Evolutionary conservation across 2,888 invertebrate species (phyloP).

Genomic region (Rotaria socialis): DNA sequence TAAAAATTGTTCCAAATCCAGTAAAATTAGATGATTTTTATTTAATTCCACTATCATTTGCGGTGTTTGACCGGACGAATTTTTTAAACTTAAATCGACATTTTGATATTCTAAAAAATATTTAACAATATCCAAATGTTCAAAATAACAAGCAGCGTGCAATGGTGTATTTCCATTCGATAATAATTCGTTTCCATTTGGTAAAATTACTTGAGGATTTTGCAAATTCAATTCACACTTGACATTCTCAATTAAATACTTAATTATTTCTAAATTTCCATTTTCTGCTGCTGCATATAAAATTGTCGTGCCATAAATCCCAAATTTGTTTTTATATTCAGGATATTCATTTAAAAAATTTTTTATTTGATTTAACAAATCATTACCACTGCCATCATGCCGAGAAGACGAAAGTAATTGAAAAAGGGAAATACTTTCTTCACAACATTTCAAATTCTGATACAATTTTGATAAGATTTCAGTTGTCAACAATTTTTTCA

Average conservation of each 20-base stretch:
- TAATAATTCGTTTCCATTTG: background rate
- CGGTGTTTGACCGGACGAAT: background rate
- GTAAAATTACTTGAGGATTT: background rate
- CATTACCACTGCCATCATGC: no score
- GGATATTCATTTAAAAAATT: background rate
- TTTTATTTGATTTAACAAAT: background rate
- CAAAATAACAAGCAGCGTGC: background rate
- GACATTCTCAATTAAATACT: background rate
- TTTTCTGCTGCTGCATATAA: background rate
- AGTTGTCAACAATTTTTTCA: background rate
- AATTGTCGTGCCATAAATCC: background rate
- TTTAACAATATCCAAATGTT: background rate
- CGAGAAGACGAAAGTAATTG: no score
- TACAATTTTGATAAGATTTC: background rate
- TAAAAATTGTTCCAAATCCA: background rate
- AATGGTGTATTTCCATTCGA: background rate
- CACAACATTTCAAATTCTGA: background rate
- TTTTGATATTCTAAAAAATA: background rate
- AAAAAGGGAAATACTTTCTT: background rate
- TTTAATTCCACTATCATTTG: background rate
- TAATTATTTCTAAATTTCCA: background rate
- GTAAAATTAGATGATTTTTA: background rate
- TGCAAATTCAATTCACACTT: background rate
- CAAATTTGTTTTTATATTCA: background rate
- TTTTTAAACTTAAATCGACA: constrained; percentile 3